Percentiles rank a stretch among this genome's conserved stretches.
Evolutionary conservation across 2,888 invertebrate genomes (phyloP).

Genomic region (Cheilosia vulpina): DNA sequence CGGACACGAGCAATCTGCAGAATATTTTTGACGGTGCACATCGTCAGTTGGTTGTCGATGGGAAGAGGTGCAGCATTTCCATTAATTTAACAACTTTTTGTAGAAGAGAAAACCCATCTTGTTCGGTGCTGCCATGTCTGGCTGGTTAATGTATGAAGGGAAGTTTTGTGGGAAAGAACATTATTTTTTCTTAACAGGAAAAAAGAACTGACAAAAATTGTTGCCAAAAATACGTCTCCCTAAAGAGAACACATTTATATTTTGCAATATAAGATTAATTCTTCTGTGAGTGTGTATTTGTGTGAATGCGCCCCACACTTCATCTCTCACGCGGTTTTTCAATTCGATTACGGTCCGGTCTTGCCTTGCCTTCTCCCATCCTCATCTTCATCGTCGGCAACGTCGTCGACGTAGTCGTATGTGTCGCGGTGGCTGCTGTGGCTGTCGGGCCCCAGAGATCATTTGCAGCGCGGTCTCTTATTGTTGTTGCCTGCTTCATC

Average conservation of each 20-base stretch:
- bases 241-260: slow-evolving; percentile 38
- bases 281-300: slow-evolving; percentile 1
- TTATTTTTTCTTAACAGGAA: slow-evolving; percentile 3
- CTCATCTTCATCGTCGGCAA: slow-evolving; percentile 15
- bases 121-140: neutral
- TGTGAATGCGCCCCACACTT: slow-evolving; percentile 33
- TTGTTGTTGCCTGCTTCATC: slow-evolving; percentile 32
- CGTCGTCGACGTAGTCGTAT: slow-evolving; percentile 4
- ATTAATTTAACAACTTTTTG: slow-evolving; percentile 16
- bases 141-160: neutral
- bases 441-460: slow-evolving; percentile 12
- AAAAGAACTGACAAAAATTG: neutral
- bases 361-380: slow-evolving; percentile 28
- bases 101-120: slow-evolving; percentile 5
- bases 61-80: slow-evolving; percentile 26
- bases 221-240: slow-evolving; percentile 53
- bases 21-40: neutral
- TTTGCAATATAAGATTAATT: slow-evolving; percentile 30
- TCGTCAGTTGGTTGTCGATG: neutral
- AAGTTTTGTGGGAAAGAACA: slow-evolving; percentile 1
- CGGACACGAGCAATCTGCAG: slow-evolving; percentile 55
- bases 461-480: slow-evolving; percentile 23
- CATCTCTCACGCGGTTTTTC: slow-evolving; percentile 62
- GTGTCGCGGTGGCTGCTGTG: slow-evolving; percentile 9
- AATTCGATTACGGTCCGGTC: slow-evolving; percentile 62